Base-by-base conservation (phyloP, 2,797 vertebrate species). In the Anomalospiza imberbis region DNA sequence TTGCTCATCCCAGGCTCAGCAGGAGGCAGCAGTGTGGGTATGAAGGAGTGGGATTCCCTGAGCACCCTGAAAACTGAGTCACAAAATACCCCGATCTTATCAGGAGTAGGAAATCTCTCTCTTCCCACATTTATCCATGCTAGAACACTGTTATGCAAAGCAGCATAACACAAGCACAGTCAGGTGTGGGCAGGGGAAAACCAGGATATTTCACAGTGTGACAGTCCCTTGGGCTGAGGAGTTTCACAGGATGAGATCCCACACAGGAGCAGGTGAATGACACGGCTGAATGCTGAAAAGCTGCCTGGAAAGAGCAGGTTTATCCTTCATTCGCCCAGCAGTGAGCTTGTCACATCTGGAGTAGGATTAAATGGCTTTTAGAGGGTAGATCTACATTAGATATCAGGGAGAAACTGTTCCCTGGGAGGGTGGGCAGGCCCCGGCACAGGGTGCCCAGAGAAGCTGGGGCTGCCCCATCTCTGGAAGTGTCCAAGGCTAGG, bases 121-220 rank as follows among this genome's bases (percentile, higher is more conserved):
- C 45, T 82, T 93, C 78, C 92, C 70, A 22, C 42, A 22, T 89
- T 47, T 70, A 57, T 82, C 82, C 42, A 1, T n/a, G 14, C 45
- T 36, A 7, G 54, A 55, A 72, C 68, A 34, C 26, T 13, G 68
- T 25, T 86, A 76, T 85, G 94, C 95, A 94, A 95, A 95, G 60
- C 86, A 90, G 86, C 1, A 1, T 8, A 67, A 87, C 32, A 48
- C 32, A 61, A 60, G 67, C 57, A 40, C 40, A 28, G 55, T 25
- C 70, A 73, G 44, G 77, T 8, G 63, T 17, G 32, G 71, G 63
- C 57, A 76, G 81, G 68, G 53, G 48, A 77, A 74, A 82, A 8
- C 19, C 50, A 15, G 75, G 72, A 67, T 77, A 40, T 74, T 87
- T 53, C 63, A 12, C 22, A 26, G n/a, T 5, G 5, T 44, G 54